phyloP scores from a whole-genome alignment of 2,113 vertebrate genomes.

The Chitala chitala region DNA sequence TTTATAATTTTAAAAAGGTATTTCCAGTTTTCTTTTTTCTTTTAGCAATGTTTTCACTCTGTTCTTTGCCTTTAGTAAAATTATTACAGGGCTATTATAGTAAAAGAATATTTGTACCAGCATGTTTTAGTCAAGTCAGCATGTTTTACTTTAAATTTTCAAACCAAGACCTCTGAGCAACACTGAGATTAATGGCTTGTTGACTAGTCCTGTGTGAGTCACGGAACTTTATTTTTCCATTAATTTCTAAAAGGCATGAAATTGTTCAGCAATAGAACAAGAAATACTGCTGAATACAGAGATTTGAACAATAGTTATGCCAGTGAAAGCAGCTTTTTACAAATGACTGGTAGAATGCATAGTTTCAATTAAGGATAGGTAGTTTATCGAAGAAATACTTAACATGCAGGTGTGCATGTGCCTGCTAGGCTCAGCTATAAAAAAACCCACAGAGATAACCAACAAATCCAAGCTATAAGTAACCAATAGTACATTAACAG shows the following conservation, averaged over 20 bases:
- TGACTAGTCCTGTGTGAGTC: slow-evolving; percentile 13
- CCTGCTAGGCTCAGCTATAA: no score
- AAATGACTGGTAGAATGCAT: no score
- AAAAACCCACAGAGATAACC: no score
- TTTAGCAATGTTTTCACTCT: no score
- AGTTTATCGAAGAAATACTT: no score
- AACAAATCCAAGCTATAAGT: no score
- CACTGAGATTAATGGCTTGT: slow-evolving; percentile 17
- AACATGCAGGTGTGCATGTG: no score
- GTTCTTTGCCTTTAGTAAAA: background rate
- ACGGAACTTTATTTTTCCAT: background rate
- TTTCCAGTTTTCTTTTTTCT: no score
- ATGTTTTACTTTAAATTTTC: slow-evolving; percentile 1
- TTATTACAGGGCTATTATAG: background rate
- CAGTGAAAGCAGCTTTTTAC: no score
- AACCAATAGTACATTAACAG: no score
- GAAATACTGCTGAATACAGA: background rate
- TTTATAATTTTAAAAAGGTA: background rate
- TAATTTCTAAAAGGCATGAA: background rate
- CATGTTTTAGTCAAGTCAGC: slow-evolving; percentile 6
- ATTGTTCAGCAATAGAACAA: background rate
- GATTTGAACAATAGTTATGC: background rate
- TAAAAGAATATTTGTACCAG: background rate
- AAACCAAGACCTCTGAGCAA: slow-evolving; percentile 5
- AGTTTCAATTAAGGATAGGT: background rate